Conservation (phyloP, 1,140 invertebrate species). For the Anastrepha obliqua region DNA sequence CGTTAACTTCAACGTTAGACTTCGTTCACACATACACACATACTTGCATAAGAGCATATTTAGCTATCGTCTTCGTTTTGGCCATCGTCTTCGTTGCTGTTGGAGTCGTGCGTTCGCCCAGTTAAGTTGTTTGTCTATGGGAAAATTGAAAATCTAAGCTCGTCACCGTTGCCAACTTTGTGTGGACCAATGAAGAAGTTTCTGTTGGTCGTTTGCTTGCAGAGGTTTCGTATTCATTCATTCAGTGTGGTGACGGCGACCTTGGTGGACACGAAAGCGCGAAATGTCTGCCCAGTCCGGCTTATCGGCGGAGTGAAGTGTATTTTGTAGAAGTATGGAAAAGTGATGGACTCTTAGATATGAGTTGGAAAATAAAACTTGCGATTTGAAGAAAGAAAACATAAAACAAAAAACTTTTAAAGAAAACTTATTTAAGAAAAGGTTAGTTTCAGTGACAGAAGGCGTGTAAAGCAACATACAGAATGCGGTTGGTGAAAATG, state of each 20-base stretch:
- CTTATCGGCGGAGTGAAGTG: not conserved
- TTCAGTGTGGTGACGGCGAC: constrained; percentile 73
- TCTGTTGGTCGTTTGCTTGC: constrained; percentile 29
- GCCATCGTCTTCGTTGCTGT: constrained; percentile 11
- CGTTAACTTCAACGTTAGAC: not conserved
- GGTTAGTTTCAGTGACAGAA: not conserved
- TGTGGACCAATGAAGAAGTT: constrained; percentile 59
- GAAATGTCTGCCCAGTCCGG: constrained; percentile 27
- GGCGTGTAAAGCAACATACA: too few relatives aligned
- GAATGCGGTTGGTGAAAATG: not conserved
- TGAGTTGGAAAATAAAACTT: not conserved
- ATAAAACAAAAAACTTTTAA: not conserved
- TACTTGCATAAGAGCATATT: not conserved
- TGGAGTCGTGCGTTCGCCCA: not conserved
- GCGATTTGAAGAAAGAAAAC: not conserved
- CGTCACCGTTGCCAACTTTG: constrained; percentile 52
- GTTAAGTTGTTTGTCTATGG: constrained; percentile 50
- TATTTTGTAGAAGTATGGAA: not conserved
- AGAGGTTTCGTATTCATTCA: constrained; percentile 59
- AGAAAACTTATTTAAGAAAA: not conserved
- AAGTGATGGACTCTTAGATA: not conserved
- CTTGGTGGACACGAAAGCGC: constrained; percentile 73
- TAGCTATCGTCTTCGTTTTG: not conserved
- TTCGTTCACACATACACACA: not conserved
- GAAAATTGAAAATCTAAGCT: constrained; percentile 52